Base-by-base conservation (phyloP, 2,797 vertebrate genomes). In the Lindbergichthys nudifrons region DNA sequence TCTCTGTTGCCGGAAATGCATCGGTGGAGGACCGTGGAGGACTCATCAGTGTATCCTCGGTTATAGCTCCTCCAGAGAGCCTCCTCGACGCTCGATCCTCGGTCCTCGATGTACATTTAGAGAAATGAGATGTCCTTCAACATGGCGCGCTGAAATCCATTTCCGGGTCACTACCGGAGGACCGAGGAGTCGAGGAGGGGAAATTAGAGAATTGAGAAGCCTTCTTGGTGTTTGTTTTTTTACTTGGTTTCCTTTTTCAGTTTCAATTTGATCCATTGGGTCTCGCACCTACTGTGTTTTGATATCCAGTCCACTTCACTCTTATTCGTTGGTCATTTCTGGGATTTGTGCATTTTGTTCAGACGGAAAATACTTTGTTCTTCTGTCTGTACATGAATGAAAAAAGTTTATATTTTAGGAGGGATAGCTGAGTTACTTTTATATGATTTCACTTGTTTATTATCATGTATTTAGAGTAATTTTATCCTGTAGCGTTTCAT, bases 181-280 rank as follows among this genome's bases (percentile, higher is more conserved):
- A 23, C 23, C 23, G 23, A 2, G 23, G 23, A 23, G 23, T 23
- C 23, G 23, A 23, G 23, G 23, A 23, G 23, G 23, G 23, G 23
- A 23, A 23, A 23, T 23, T 23, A 2, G 23, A 23, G 23, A 23
- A 23, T 23, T 21, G 2, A 21, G 21, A 21, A 21, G 21, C 21
- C 21, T 21, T 23, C 23, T 23, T 23, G 21, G 21, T 26, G 12
- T 32, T 32, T 30, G 1, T 67, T 30, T 23, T 66, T n/a, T 63
- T 5, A 58, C 26, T 54, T 39, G 12, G 13, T 61, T 57, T 79
- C 30, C 57, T 45, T 8, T 78, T 65, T 78, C n/a, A 21, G 1
- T 71, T 57, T 69, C 43, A 0, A 0, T 68, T 21, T 63, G 32
- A 23, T 10, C 0, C 2, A 50, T 41, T 42, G 4, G n/a, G 15